Conservation (phyloP, 2,797 vertebrate species). For the Iguana delicatissima region DNA sequence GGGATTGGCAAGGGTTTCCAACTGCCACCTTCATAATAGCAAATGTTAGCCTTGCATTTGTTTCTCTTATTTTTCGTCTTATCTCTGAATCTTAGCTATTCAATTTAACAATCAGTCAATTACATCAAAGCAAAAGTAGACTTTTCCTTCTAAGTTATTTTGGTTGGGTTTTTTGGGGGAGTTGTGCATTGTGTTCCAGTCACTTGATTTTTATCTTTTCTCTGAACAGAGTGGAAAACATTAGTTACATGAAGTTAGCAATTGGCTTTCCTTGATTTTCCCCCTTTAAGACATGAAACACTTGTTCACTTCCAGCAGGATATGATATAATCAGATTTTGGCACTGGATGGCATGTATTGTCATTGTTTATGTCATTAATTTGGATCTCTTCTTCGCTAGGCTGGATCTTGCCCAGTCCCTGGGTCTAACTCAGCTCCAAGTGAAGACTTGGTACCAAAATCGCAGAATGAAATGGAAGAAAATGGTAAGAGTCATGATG, state of each 20-base stretch:
- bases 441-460: conserved; percentile 99
- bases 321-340: not conserved
- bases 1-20: not conserved
- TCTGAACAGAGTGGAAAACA: not conserved
- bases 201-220: not conserved
- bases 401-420: conserved; percentile 94
- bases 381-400: conserved; percentile 76
- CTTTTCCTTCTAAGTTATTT: not conserved
- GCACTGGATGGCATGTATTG: not conserved
- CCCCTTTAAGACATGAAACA: not conserved
- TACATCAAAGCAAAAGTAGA: not conserved
- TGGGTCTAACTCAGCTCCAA: conserved; percentile 98
- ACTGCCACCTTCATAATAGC: not conserved
- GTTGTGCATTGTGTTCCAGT: not conserved
- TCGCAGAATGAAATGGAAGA: conserved; percentile 99
- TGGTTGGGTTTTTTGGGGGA: not conserved
- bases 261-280: not conserved
- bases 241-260: not conserved
- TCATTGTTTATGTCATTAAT: conserved; percentile 24
- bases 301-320: not conserved
- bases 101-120: not conserved
- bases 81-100: not conserved
- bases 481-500: conserved; percentile 87
- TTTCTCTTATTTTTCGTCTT: not conserved
- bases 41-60: no score